phyloP scores from a whole-genome alignment of 2,797 vertebrate genomes.

The Epinephelus malabaricus region DNA sequence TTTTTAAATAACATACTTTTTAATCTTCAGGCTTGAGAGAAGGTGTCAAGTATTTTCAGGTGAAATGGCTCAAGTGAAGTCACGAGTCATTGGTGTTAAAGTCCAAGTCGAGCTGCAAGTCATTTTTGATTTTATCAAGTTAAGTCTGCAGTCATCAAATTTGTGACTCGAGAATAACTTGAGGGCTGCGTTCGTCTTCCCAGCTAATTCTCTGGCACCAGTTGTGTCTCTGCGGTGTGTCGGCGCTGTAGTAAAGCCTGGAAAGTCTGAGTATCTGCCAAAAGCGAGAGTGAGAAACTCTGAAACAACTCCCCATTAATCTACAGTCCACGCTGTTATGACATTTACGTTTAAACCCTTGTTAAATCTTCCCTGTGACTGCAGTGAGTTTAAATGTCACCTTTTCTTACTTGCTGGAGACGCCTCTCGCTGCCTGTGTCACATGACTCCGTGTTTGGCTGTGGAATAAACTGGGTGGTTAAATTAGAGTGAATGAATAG shows the following conservation, averaged over 20 bases:
- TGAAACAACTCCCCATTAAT: not conserved
- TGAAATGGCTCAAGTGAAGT: too few relatives aligned
- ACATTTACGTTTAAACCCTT: conserved; percentile 8
- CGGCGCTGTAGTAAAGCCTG: conserved; percentile 13
- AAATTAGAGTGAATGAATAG: conserved; percentile 32
- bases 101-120: too few relatives aligned
- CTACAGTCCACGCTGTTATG: not conserved
- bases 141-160: too few relatives aligned
- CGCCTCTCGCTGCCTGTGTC: not conserved
- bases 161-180: not conserved
- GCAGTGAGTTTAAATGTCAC: conserved; percentile 31
- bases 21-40: too few relatives aligned
- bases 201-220: not conserved
- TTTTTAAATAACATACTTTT: too few relatives aligned
- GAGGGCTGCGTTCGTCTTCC: not conserved
- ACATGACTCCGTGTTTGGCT: not conserved
- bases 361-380: conserved; percentile 16
- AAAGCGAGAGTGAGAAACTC: not conserved
- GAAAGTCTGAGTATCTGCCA: conserved; percentile 21
- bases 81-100: too few relatives aligned
- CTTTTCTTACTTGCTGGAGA: not conserved
- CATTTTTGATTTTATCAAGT: too few relatives aligned
- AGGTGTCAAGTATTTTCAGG: too few relatives aligned
- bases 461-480: conserved; percentile 17
- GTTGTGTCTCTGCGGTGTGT: not conserved